A percentile compares a stretch with the other conserved stretches of the same genome.
phyloP scores from a whole-genome alignment of 2,888 invertebrate species.

The Drosophila seclusa region DNA sequence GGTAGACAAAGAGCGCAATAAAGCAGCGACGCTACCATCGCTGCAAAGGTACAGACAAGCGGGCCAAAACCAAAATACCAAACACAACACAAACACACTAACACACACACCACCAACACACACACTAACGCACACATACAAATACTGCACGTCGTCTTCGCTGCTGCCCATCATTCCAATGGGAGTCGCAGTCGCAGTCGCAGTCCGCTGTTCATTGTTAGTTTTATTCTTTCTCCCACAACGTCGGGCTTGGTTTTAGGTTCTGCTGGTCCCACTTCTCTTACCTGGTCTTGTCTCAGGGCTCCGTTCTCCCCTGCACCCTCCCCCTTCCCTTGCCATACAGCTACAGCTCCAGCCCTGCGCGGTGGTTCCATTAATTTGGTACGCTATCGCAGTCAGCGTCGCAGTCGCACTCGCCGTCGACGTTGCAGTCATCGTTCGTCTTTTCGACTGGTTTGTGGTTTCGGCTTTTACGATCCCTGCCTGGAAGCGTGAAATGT shows the following conservation, averaged over 20 bases:
- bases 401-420: conserved; percentile 8
- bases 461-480: conserved; percentile 60
- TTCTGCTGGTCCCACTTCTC: conserved; percentile 64
- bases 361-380: conserved; percentile 74
- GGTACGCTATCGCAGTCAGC: conserved; percentile 72
- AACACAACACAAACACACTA: conserved; percentile 21
- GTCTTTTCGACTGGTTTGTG: conserved; percentile 67
- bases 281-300: conserved; percentile 49
- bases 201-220: conserved; percentile 69
- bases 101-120: conserved; percentile 2
- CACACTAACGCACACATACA: conserved; percentile 16
- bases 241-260: conserved; percentile 63
- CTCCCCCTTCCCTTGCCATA: neutral
- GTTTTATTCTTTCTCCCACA: conserved; percentile 80
- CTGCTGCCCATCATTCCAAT: conserved; percentile 65
- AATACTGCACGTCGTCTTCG: conserved; percentile 49
- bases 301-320: conserved; percentile 19
- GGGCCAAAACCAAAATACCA: conserved; percentile 66
- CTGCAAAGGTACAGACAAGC: conserved; percentile 71
- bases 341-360: conserved; percentile 44
- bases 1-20: conserved; percentile 78
- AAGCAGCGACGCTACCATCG: conserved; percentile 50
- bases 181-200: conserved; percentile 67
- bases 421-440: conserved; percentile 29
- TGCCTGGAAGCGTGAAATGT: conserved; percentile 73